Base-by-base conservation (phyloP, 2,888 invertebrate genomes). In the Dicranocentrus wangi region DNA sequence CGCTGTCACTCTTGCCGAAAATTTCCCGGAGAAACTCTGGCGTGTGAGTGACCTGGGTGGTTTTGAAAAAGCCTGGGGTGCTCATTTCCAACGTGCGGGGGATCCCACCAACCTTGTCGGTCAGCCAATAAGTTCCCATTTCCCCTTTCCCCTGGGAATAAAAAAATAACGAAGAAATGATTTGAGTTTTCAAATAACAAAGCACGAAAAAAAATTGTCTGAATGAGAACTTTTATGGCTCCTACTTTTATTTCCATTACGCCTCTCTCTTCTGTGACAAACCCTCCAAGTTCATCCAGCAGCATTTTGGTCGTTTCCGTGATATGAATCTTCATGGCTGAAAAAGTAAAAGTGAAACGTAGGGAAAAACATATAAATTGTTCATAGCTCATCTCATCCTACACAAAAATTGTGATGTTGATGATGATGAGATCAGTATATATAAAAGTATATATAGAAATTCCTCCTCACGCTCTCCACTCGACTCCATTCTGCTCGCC, bases 401-500 rank as follows among this genome's bases (percentile, higher is more conserved):
- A n/a, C n/a, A n/a, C n/a, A n/a, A n/a, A n/a, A n/a, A n/a, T n/a
- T n/a, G n/a, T n/a, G n/a, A n/a, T n/a, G n/a, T n/a, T n/a, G n/a
- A n/a, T n/a, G n/a, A n/a, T n/a, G n/a, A n/a, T n/a, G 28, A 39
- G 27, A 7, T 51, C 51, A 21, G 10, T 15, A 39, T 21, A 15
- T 42, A 7, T 32, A 39, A n/a, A n/a, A n/a, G n/a, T n/a, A n/a
- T n/a, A n/a, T n/a, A n/a, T n/a, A n/a, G n/a, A n/a, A n/a, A 39
- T 63, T 17, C 63, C 10, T 17, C 81, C 86, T 86, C 76, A 88
- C 88, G 87, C 77, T 91, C 90, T 0, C 92, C 91, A 0, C 90
- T 90, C 58, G 90, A 91, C 87, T 93, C 92, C 92, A 93, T 92
- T 63, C 92, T 88, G 63, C 92, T 91, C 0, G 92, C 92, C 0